phyloP scores from a whole-genome alignment of 2,797 vertebrate species.

The Telmatherina bonti region DNA sequence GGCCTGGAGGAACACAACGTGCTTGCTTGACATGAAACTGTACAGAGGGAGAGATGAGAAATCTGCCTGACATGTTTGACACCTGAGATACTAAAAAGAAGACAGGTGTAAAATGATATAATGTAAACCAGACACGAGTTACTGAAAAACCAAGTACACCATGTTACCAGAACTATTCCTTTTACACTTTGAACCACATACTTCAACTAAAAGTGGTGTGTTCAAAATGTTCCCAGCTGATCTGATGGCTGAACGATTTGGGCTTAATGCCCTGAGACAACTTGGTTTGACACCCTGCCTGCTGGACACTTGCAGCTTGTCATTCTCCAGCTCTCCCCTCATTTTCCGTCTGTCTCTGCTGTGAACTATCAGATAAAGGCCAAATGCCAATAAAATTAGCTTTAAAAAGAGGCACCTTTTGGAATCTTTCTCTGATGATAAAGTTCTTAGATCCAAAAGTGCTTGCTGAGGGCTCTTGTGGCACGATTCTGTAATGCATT shows the following conservation, averaged over 20 bases:
- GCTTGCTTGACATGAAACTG: conserved; percentile 21
- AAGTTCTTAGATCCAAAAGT: too few species aligned
- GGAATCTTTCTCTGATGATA: neutral
- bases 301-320: neutral
- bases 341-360: neutral
- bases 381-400: neutral
- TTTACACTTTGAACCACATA: neutral
- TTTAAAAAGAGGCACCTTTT: neutral
- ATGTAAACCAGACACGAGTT: conserved; percentile 14
- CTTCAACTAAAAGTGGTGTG: neutral
- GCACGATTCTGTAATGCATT: too few species aligned
- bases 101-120: conserved; percentile 36
- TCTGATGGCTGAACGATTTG: neutral
- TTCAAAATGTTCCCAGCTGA: neutral
- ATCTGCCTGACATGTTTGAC: conserved; percentile 32
- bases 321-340: neutral
- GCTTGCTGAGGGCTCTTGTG: too few species aligned
- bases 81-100: conserved; percentile 29
- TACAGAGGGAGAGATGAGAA: conserved; percentile 25
- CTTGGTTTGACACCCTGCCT: neutral
- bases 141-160: conserved; percentile 7
- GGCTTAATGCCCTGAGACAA: neutral
- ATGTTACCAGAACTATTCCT: neutral
- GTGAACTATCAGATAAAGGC: neutral
- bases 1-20: conserved; percentile 27